Base-by-base conservation (phyloP, 1,140 invertebrate genomes). In the Camponotus vicinus region DNA sequence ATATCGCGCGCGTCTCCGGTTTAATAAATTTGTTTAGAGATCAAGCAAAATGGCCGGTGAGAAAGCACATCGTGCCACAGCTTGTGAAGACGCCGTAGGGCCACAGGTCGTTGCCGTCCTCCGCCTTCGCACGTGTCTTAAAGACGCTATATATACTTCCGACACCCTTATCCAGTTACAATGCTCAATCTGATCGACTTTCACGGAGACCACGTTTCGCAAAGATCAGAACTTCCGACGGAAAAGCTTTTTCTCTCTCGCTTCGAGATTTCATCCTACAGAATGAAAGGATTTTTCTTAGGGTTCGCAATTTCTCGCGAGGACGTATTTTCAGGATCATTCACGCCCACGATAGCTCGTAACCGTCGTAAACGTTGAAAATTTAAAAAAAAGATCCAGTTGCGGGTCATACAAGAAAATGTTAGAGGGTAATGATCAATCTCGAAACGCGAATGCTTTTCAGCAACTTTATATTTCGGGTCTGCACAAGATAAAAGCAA, bases 1-100 rank as follows among this genome's bases (percentile, higher is more conserved):
- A 87, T 75, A 77, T 86, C 57, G 78, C 71, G 78, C 71, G 88
- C 71, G 49, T 73, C 86, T 89, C 88, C 67, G 76, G 78, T 92
- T 92, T 93, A 92, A 93, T 92, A 93, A 93, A 93, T 93, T 92
- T 91, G 90, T 92, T 93, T 90, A 87, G 88, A 91, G 88, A 93
- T 92, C 89, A 92, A 87, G 87, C 82, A 86, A 90, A 77, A 69
- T 63, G 69, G 77, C 32, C 77, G 59, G 73, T 61, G 69, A 82
- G 59, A 59, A 61, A 61, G 64, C 73, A 40, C 5, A 40, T 1
- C 42, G 52, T 32, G 37, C 37, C 61, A 61, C 79, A 78, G n/a
- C 57, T 55, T 70, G 73, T 61, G 57, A 73, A 59, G 59, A 78
- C 79, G 52, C 40, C 21, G 67, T 45, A 66, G 66, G 77, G 49